phyloP scores from a whole-genome alignment of 2,888 invertebrate genomes.

The Hirudinaria manillensis region DNA sequence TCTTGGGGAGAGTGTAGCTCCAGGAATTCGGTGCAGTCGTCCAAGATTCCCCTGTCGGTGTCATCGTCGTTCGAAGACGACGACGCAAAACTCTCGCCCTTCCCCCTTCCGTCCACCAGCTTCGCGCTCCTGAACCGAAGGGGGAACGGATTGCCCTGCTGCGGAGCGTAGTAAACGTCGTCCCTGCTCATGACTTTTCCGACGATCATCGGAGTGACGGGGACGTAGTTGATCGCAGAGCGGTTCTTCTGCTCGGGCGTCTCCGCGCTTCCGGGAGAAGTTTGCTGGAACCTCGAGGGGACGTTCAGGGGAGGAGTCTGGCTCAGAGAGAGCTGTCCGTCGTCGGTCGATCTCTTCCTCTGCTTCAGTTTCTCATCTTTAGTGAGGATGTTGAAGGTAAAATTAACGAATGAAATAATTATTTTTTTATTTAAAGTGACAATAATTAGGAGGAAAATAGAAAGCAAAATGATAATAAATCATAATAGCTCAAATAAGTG shows the following conservation, averaged over 20 bases:
- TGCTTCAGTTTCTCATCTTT: conserved; percentile 30
- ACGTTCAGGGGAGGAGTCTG: background rate
- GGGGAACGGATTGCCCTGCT: conserved; percentile 47
- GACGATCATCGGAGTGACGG: conserved; percentile 64
- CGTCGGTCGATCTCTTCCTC: conserved; percentile 3
- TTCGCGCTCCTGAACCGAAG: conserved; percentile 46
- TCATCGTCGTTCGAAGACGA: conserved; percentile 51
- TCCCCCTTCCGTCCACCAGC: conserved; percentile 38
- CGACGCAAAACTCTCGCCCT: background rate
- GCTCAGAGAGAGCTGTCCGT: background rate
- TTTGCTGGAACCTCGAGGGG: background rate
- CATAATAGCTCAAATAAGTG: too few species aligned
- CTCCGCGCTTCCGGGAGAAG: background rate
- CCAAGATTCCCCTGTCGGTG: conserved; percentile 20
- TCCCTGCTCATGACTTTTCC: conserved; percentile 73
- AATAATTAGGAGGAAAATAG: background rate
- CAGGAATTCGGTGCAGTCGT: conserved; percentile 24
- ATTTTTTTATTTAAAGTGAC: too few species aligned
- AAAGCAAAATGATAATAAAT: background rate
- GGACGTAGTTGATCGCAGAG: conserved; percentile 52
- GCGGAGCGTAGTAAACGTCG: conserved; percentile 53
- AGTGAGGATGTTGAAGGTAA: background rate
- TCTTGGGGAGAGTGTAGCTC: conserved; percentile 22
- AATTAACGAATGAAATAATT: background rate
- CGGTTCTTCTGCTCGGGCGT: background rate